phyloP scores from a whole-genome alignment of 2,113 vertebrate species.

The Urocolius indicus region DNA sequence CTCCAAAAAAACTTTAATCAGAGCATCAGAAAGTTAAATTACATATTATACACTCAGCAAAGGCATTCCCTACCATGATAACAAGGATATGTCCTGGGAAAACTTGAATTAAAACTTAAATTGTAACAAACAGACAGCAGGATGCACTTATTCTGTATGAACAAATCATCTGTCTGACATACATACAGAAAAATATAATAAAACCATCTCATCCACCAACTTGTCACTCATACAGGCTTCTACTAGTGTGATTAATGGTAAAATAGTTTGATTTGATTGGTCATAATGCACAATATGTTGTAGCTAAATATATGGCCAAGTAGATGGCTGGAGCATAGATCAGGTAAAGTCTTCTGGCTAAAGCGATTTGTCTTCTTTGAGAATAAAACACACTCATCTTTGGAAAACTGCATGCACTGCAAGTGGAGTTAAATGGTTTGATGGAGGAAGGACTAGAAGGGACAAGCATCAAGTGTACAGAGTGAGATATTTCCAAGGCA shows the following conservation, averaged over 20 bases:
- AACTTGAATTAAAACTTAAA: neutral
- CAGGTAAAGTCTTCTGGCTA: neutral
- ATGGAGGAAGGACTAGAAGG: neutral
- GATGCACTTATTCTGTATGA: neutral
- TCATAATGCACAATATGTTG: neutral
- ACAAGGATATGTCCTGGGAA: neutral
- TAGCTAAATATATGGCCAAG: neutral
- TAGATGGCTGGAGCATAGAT: neutral
- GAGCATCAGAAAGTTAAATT: neutral
- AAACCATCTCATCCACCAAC: neutral
- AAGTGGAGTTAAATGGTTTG: neutral
- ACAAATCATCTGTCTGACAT: neutral
- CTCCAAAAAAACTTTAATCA: neutral
- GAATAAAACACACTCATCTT: neutral
- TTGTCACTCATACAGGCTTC: neutral
- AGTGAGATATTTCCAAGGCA: neutral
- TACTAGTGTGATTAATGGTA: neutral
- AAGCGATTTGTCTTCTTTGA: neutral
- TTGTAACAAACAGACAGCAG: neutral
- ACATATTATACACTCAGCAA: neutral
- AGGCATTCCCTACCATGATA: neutral
- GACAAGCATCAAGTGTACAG: neutral
- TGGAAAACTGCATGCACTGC: neutral
- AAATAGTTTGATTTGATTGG: neutral
- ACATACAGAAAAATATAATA: neutral